Evolutionary conservation across 2,888 invertebrate species (phyloP).

Genomic region (Rhingia rostrata): DNA sequence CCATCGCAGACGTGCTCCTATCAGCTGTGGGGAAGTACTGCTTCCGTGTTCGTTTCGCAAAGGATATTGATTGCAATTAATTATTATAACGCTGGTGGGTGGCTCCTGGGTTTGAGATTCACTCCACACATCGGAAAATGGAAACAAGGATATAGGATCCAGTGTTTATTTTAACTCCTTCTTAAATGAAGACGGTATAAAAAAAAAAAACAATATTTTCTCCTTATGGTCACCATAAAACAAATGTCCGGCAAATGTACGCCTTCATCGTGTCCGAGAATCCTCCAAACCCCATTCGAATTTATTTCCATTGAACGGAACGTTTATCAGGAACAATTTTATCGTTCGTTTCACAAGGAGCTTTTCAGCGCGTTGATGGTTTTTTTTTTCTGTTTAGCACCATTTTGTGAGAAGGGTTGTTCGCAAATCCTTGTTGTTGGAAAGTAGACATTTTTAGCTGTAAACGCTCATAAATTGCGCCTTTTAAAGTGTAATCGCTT

Average conservation of each 20-base stretch:
- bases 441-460: conserved; percentile 4
- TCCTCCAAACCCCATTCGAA: neutral
- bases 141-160: neutral
- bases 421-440: neutral
- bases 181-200: neutral
- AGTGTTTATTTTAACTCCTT: conserved; percentile 1
- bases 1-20: neutral
- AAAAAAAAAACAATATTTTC: neutral
- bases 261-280: conserved; percentile 5
- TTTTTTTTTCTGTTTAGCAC: neutral
- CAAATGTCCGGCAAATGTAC: neutral
- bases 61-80: conserved; percentile 52
- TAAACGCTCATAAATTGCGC: neutral
- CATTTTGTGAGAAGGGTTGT: no score
- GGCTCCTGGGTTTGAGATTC: conserved; percentile 1
- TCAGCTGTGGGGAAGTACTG: neutral
- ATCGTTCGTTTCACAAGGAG: conserved; percentile 14
- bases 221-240: conserved; percentile 7
- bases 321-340: conserved; percentile 18
- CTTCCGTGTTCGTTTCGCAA: neutral
- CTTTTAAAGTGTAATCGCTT: conserved; percentile 9
- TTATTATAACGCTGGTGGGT: conserved; percentile 29
- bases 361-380: neutral
- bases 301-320: conserved; percentile 7
- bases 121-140: neutral